Evolutionary conservation across 2,113 vertebrate species (phyloP).

Genomic region (Rostratula benghalensis): DNA sequence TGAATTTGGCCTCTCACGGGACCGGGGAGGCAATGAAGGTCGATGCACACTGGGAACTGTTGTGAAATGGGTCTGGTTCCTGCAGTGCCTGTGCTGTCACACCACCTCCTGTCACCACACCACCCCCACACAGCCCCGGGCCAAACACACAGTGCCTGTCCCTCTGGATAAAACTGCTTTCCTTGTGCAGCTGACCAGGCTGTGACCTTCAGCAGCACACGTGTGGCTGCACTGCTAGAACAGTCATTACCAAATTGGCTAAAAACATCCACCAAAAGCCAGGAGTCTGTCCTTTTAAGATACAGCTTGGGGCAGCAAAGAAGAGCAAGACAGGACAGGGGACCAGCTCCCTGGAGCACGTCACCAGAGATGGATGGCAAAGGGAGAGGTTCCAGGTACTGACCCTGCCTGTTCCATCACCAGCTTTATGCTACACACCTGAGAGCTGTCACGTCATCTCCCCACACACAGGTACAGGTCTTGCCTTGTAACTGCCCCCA

Average conservation of each 20-base stretch:
- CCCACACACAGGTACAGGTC: background rate
- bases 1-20: background rate
- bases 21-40: background rate
- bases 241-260: background rate
- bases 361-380: background rate
- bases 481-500: background rate
- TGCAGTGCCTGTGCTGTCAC: fast-evolving
- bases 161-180: background rate
- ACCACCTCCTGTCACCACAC: background rate
- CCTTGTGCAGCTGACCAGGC: background rate
- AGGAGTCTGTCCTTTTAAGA: background rate
- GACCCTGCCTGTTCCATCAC: background rate
- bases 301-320: background rate
- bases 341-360: too few relatives aligned
- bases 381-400: background rate
- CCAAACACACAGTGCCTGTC: fast-evolving
- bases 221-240: background rate
- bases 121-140: fast-evolving
- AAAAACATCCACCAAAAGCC: background rate
- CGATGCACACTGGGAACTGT: fast-evolving
- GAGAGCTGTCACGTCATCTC: background rate
- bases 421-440: fast-evolving
- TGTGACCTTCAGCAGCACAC: background rate
- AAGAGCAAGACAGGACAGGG: background rate
- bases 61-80: background rate